Conservation (phyloP, 2,113 vertebrate species). For the Entomyzon cyanotis region DNA sequence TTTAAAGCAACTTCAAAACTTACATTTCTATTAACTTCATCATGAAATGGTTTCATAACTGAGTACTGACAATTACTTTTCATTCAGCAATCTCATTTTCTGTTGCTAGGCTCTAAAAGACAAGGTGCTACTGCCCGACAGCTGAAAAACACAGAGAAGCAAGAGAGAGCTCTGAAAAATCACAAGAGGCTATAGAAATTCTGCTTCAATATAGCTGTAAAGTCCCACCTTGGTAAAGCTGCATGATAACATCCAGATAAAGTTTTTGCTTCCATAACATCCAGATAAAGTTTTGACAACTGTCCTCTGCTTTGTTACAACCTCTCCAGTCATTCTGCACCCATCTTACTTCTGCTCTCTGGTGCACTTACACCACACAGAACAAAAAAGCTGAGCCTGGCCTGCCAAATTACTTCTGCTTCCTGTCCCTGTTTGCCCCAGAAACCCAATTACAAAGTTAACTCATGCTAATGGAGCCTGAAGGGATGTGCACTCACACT, state of each 20-base stretch:
- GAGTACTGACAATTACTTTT: neutral
- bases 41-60: neutral
- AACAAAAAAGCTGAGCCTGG: constrained; percentile 6
- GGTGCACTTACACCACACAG: neutral
- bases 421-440: constrained; percentile 31
- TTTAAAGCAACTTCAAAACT: neutral
- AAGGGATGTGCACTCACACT: neutral
- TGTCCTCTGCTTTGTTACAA: neutral
- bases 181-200: neutral
- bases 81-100: neutral
- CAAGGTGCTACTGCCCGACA: neutral
- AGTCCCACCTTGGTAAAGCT: neutral
- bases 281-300: neutral
- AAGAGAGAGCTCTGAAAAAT: neutral
- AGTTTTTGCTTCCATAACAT: neutral
- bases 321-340: neutral
- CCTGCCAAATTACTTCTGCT: constrained; percentile 33
- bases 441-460: constrained; percentile 57
- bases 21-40: neutral
- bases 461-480: constrained; percentile 18
- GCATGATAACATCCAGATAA: neutral
- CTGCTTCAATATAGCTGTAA: neutral
- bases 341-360: neutral
- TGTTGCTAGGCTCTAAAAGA: neutral
- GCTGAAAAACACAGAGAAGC: neutral